A percentile compares a stretch with the other conserved stretches of the same genome.
Evolutionary conservation across 2,888 invertebrate species (phyloP).

Genomic region (Xylota segnis): DNA sequence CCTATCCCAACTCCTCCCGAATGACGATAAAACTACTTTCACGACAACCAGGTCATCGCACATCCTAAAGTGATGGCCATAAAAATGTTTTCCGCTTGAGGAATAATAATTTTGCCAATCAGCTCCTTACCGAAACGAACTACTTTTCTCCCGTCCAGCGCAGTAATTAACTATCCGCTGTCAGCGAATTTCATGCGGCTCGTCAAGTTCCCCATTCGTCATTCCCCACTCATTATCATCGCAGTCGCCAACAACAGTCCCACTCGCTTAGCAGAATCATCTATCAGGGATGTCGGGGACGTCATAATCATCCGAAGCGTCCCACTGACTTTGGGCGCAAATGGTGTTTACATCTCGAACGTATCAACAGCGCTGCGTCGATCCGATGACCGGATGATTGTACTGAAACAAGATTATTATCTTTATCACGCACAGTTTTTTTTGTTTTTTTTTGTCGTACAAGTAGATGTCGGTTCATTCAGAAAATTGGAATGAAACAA

Average conservation of each 20-base stretch:
- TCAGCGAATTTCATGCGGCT: slow-evolving; percentile 39
- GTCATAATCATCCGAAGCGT: slow-evolving; percentile 42
- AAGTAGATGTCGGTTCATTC: slow-evolving; percentile 14
- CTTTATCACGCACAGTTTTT: not conserved
- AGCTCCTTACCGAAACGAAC: slow-evolving; percentile 4
- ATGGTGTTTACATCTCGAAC: slow-evolving; percentile 24
- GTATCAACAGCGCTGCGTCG: slow-evolving; percentile 4
- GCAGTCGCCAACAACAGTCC: slow-evolving; percentile 39
- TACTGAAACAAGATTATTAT: slow-evolving; percentile 16
- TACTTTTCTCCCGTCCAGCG: slow-evolving; percentile 1
- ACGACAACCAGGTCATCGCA: slow-evolving; percentile 18
- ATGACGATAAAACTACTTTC: slow-evolving; percentile 23
- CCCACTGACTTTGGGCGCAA: slow-evolving; percentile 29
- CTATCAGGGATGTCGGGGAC: slow-evolving; percentile 52
- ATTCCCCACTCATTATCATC: slow-evolving; percentile 48
- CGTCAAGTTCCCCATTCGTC: slow-evolving; percentile 47
- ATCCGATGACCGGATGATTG: slow-evolving; percentile 26
- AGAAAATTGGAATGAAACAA: slow-evolving; percentile 5
- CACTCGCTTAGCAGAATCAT: slow-evolving; percentile 50
- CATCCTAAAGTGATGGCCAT: slow-evolving; percentile 4
- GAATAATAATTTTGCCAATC: slow-evolving; percentile 33
- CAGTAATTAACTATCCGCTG: slow-evolving; percentile 50
- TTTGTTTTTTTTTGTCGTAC: not conserved
- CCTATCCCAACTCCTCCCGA: not conserved
- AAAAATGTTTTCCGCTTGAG: slow-evolving; percentile 24